Base-by-base conservation (phyloP, 64 coral and sea anemone species). In the Cladopsammia gracilis region DNA sequence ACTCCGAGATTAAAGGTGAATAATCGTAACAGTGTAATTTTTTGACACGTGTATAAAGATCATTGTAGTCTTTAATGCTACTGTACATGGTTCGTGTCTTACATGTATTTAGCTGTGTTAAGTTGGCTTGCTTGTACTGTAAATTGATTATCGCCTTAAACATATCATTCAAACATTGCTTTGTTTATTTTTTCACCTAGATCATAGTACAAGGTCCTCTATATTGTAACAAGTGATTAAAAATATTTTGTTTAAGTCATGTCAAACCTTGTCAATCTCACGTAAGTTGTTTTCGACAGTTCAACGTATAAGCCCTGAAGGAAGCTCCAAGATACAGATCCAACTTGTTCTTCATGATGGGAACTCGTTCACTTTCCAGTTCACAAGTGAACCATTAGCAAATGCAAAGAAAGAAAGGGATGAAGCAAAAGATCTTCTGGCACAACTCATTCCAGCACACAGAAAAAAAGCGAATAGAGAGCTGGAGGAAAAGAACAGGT, bases 1-100 rank as follows among this genome's bases (percentile, higher is more conserved):
- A 99, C 84, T 99, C 98, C 4, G 94, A 99, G 53, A 96, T 99
- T 20, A 99, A 99, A 96, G 98, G 98, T 99, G 83, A 94, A 70
- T 11, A n/a, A 67, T 5, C 4, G 4, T 25, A 11, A 5, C 75
- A n/a, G 50, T 56, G 19, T 25, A 20, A 77, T 57, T 25, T 62
- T 13, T 47, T 56, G 53, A 56, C 53, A 56, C 53, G 53, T 56
- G 53, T 56, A 12, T 12, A 12, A 12, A 10, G 12, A 56, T 54
- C 52, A 54, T 54, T 12, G 7, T 12, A 12, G 6, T 3, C 0
- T 56, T 54, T 54, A 2, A n/a, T n/a, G n/a, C n/a, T n/a, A n/a
- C n/a, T n/a, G n/a, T 34, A 34, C 34, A 34, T 34, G 34, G 34
- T 34, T 34, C 34, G 34, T 34, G 34, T 34, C 34, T 34, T 34